Percentiles rank a stretch among this genome's conserved stretches.
phyloP scores from a whole-genome alignment of 1,140 invertebrate genomes.

The Globodera rostochiensis region DNA sequence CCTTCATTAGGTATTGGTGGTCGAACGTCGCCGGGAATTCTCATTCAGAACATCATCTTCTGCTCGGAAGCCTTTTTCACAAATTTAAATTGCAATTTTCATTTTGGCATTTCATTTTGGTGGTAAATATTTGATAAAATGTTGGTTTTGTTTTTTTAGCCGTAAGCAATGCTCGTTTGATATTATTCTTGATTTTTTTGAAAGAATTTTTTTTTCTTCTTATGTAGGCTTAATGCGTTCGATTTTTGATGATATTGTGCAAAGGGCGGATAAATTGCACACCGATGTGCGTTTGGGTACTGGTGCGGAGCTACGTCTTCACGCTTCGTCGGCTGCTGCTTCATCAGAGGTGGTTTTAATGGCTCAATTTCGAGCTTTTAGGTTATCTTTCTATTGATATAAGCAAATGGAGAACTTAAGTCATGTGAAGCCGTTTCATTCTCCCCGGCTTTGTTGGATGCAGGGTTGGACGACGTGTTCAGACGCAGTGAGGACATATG shows the following conservation, averaged over 20 bases:
- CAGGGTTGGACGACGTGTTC: conserved; percentile 43
- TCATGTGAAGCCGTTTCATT: not conserved
- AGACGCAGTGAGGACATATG: conserved; percentile 51
- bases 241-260: conserved; percentile 39
- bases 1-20: too few relatives aligned
- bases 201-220: too few relatives aligned
- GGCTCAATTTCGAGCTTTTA: not conserved
- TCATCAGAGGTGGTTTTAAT: conserved; percentile 14
- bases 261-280: conserved; percentile 37
- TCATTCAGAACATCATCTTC: too few relatives aligned
- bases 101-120: too few relatives aligned
- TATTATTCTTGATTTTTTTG: too few relatives aligned
- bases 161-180: too few relatives aligned
- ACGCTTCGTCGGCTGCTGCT: not conserved
- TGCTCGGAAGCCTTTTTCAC: too few relatives aligned
- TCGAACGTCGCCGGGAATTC: too few relatives aligned
- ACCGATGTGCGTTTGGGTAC: conserved; percentile 28
- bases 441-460: conserved; percentile 25
- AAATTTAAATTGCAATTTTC: too few relatives aligned
- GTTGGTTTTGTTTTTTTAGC: too few relatives aligned
- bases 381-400: not conserved
- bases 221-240: not conserved
- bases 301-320: conserved; percentile 11
- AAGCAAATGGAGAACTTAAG: not conserved
- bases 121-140: too few relatives aligned